Evolutionary conservation across 1,140 invertebrate genomes (phyloP).

Genomic region (Neuroterus valhalla): DNA sequence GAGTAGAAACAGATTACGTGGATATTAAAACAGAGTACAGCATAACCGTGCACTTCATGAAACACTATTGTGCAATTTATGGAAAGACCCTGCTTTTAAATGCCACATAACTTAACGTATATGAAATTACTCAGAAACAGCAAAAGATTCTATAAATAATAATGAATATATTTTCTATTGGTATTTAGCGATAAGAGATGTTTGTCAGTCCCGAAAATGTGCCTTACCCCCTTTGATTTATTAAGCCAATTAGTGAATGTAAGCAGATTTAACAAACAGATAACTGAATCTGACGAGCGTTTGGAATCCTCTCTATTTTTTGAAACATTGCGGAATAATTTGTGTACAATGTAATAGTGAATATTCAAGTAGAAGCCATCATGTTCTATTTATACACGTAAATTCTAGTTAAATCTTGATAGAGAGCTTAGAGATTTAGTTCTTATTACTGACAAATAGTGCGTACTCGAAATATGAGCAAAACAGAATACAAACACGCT

Average conservation of each 20-base stretch:
- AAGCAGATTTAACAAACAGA: background rate
- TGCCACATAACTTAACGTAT: background rate
- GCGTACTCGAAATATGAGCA: background rate
- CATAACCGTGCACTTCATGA: conserved; percentile 1
- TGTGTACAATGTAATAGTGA: no score
- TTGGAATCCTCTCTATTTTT: no score
- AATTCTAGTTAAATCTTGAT: no score
- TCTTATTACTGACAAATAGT: no score
- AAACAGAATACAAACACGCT: background rate
- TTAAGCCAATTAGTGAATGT: background rate
- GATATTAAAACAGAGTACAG: conserved; percentile 9
- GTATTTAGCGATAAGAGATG: conserved; percentile 1
- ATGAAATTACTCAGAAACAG: conserved; percentile 7
- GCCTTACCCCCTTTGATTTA: background rate
- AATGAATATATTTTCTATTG: background rate
- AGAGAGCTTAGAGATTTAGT: no score
- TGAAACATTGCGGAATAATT: no score
- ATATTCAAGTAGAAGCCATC: no score
- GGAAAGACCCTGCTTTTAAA: background rate
- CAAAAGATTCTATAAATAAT: background rate
- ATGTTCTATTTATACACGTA: no score
- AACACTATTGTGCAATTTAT: conserved; percentile 19
- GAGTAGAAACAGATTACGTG: conserved; percentile 25
- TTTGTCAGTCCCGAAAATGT: background rate
- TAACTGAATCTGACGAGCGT: no score